Conservation (phyloP, 2,888 invertebrate genomes). For the Euphydryas editha region DNA sequence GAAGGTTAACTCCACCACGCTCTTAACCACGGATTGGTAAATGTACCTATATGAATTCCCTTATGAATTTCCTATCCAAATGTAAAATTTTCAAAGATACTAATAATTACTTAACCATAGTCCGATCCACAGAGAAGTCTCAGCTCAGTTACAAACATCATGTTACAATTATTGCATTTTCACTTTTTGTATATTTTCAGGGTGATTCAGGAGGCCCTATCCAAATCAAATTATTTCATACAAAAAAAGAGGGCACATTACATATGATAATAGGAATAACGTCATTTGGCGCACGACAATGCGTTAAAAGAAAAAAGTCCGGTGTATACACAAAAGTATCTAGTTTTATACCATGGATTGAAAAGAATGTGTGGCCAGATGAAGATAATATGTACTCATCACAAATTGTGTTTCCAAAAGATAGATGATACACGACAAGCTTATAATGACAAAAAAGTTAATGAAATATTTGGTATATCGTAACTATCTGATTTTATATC, state of each 20-base stretch:
- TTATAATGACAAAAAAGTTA: neutral
- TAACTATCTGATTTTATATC: too few species aligned
- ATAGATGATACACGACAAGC: neutral
- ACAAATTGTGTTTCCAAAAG: neutral
- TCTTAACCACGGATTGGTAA: too few species aligned
- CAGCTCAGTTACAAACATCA: too few species aligned
- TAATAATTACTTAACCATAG: too few species aligned
- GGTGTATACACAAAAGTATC: constrained; percentile 52
- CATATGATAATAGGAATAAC: constrained; percentile 53
- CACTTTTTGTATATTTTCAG: constrained; percentile 59
- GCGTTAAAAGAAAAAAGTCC: constrained; percentile 43
- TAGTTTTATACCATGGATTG: constrained; percentile 52
- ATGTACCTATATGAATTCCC: too few species aligned
- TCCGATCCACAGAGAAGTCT: too few species aligned
- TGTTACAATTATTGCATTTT: too few species aligned
- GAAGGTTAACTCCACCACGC: too few species aligned
- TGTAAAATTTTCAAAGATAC: too few species aligned
- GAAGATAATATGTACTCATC: too few species aligned
- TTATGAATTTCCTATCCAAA: too few species aligned
- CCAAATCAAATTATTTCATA: constrained; percentile 46
- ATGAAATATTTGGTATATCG: too few species aligned
- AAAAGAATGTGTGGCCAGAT: constrained; percentile 48
- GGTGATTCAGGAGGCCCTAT: constrained; percentile 90
- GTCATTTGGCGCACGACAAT: constrained; percentile 49
- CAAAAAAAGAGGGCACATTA: constrained; percentile 36